Evolutionary conservation across 1,140 invertebrate species (phyloP), one percentile per base, ranked within the genome.

Genomic region (Zaprionus ghesquierei): DNA sequence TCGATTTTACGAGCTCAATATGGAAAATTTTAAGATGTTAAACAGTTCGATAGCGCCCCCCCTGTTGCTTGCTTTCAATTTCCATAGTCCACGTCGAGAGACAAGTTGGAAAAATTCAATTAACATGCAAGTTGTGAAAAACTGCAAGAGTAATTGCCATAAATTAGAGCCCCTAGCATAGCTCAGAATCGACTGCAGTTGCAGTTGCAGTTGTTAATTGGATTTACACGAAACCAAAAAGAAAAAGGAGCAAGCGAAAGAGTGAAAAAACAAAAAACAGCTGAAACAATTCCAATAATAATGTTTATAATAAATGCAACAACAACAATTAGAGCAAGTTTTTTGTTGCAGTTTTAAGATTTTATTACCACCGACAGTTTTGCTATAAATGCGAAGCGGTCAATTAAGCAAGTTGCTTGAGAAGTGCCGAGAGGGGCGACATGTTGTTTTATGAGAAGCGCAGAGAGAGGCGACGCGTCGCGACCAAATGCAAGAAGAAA

Each of bases 321-420:
- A 55, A 81, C 62, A 75, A 73, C 73, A 79, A 84, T 84, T 79
- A 73, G 72, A 84, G 74, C 80, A 85, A 77, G 46, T 80, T 78
- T 74, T n/a, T 76, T 75, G 68, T 63, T 60, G 56, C 25, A 64
- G 44, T 70, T 68, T 55, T 51, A n/a, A 13, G 62, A 70, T 69
- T 78, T 61, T 44, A 74, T 74, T 76, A 81, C 29, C 44, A 46
- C 59, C 38, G 70, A 65, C 59, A 76, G 62, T 51, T 79, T 33
- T 8, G n/a, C 71, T 74, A 64, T 73, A 68, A 87, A 73, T 84
- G 81, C 65, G 63, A 49, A 51, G 25, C 77, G 75, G 69, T 80
- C 84, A 87, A 85, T 89, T 85, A 89, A 77, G 69, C 50, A 69
- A 89, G 23, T 65, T 15, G n/a, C 51, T 22, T 62, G 63, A 51